Percentiles rank a stretch among this genome's conserved stretches.
Conservation (phyloP, 2,888 invertebrate species). For the Xanthorhoe designata region DNA sequence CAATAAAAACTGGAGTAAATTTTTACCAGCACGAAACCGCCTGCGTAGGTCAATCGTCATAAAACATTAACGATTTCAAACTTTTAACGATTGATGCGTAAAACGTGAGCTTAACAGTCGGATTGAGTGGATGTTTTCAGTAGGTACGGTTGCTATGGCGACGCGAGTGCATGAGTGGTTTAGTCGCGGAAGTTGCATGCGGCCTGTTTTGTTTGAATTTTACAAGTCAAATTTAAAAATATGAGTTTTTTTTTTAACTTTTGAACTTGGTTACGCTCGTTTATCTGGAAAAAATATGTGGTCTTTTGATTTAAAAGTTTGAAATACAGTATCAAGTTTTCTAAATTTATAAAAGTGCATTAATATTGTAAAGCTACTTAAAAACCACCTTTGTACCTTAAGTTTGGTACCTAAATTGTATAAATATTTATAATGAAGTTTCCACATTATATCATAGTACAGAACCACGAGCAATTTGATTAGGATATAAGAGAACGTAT, state of each 20-base stretch:
- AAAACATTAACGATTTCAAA: constrained; percentile 20
- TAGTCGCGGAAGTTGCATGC: not conserved
- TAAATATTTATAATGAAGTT: no score
- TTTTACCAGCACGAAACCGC: not conserved
- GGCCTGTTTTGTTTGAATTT: not conserved
- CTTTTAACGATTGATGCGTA: constrained; percentile 23
- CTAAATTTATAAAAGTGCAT: no score
- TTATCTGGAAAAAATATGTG: not conserved
- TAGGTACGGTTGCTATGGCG: constrained; percentile 4
- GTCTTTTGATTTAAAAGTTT: no score
- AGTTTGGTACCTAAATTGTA: no score
- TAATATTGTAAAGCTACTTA: no score
- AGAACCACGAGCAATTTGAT: not conserved
- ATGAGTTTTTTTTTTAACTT: not conserved
- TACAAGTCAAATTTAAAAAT: not conserved
- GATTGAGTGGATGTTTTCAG: not conserved
- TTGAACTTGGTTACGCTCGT: not conserved
- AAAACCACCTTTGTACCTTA: no score
- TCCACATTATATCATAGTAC: no score
- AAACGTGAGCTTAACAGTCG: constrained; percentile 14
- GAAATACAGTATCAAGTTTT: no score
- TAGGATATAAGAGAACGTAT: not conserved
- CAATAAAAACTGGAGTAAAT: constrained; percentile 7
- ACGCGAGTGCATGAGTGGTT: not conserved
- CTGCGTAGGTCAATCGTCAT: constrained; percentile 13